phyloP scores from a whole-genome alignment of 2,797 vertebrate genomes.

The Premnoplex brunnescens region DNA sequence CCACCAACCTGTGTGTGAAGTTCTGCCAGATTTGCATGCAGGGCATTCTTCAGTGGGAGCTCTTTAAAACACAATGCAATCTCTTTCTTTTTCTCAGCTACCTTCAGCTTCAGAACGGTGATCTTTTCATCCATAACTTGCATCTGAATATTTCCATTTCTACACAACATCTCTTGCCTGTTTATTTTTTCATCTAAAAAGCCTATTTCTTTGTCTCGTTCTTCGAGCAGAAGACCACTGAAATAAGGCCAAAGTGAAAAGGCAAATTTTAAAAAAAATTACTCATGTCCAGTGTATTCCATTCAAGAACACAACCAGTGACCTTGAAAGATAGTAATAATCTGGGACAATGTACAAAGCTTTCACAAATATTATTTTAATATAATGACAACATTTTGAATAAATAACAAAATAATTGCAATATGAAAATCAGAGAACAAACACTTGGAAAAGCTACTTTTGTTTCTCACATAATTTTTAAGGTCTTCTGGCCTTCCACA shows the following conservation, averaged over 20 bases:
- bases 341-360: neutral
- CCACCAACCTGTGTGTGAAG: constrained; percentile 85
- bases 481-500: neutral
- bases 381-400: neutral
- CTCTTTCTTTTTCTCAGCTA: constrained; percentile 82
- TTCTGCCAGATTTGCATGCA: constrained; percentile 78
- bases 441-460: neutral
- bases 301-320: neutral
- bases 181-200: constrained; percentile 85
- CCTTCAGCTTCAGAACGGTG: constrained; percentile 77
- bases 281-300: neutral
- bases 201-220: constrained; percentile 87
- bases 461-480: neutral
- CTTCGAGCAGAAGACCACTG: constrained; percentile 86
- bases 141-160: constrained; percentile 76
- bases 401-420: neutral
- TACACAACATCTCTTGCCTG: constrained; percentile 79
- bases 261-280: neutral
- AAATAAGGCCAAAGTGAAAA: constrained; percentile 20
- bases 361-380: neutral
- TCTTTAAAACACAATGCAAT: constrained; percentile 75
- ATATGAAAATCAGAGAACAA: neutral
- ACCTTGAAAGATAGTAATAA: neutral
- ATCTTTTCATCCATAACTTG: constrained; percentile 84
- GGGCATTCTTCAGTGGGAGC: constrained; percentile 69